phyloP scores from a whole-genome alignment of 1,140 invertebrate species.

The Asbolus verrucosus region DNA sequence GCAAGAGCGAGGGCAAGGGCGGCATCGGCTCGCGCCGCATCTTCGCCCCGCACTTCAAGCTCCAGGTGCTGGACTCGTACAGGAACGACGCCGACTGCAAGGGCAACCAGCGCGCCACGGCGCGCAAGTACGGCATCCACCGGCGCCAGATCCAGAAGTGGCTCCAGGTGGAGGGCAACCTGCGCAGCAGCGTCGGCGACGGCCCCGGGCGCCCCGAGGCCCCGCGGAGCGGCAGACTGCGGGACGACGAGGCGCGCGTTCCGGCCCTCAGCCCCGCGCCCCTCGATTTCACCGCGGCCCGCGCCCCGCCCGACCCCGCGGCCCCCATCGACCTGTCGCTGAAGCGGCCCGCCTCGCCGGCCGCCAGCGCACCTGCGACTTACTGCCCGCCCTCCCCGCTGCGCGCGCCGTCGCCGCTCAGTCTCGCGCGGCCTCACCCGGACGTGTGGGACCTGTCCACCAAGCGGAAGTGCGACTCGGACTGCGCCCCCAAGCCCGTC shows the following conservation, averaged over 20 bases:
- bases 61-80: conserved; percentile 87
- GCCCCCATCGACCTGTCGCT: conserved; percentile 63
- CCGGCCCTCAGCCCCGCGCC: conserved; percentile 60
- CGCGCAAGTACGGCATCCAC: conserved; percentile 88
- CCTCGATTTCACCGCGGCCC: conserved; percentile 59
- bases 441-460: conserved; percentile 70
- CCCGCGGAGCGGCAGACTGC: conserved; percentile 35
- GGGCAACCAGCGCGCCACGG: conserved; percentile 86
- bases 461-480: conserved; percentile 57
- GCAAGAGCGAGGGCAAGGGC: conserved; percentile 65
- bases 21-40: conserved; percentile 82
- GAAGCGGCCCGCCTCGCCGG: conserved; percentile 63
- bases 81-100: conserved; percentile 84
- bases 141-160: conserved; percentile 89
- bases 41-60: conserved; percentile 86
- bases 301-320: conserved; percentile 57
- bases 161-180: conserved; percentile 82
- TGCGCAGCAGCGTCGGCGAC: conserved; percentile 73
- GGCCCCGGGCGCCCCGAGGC: no score
- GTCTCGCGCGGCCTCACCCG: conserved; percentile 63
- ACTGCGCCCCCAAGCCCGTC: conserved; percentile 62
- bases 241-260: conserved; percentile 47
- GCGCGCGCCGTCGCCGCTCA: conserved; percentile 65
- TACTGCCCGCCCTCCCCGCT: conserved; percentile 60
- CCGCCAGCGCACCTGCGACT: conserved; percentile 62